phyloP scores from a whole-genome alignment of 1,140 invertebrate genomes.

The Scaptomyza pallida region DNA sequence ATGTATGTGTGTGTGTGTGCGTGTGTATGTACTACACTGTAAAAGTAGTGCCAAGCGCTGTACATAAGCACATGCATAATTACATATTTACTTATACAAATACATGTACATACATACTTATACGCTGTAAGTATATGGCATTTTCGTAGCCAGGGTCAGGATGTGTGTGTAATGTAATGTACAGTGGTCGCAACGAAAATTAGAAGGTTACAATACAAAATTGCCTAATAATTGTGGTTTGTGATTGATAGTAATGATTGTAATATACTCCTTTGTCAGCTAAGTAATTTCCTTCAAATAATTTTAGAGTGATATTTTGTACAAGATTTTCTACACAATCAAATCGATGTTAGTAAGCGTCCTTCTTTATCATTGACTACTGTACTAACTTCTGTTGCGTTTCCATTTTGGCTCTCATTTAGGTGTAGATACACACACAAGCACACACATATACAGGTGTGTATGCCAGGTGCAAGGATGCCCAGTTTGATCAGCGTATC shows the following conservation, averaged over 20 bases:
- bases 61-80: conserved; percentile 35
- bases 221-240: background rate
- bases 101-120: background rate
- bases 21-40: conserved; percentile 48
- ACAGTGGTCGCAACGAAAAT: background rate
- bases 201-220: background rate
- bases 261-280: background rate
- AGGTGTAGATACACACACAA: conserved; percentile 6
- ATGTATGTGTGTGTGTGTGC: conserved; percentile 21
- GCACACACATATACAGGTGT: background rate
- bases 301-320: no score
- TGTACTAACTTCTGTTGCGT: conserved; percentile 52
- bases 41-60: conserved; percentile 69
- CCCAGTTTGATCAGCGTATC: conserved; percentile 18
- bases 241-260: background rate
- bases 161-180: conserved; percentile 65
- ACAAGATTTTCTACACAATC: no score
- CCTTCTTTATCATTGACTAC: background rate
- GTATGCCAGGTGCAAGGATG: conserved; percentile 31
- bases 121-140: conserved; percentile 24
- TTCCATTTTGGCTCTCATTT: conserved; percentile 19
- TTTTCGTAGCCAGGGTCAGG: conserved; percentile 70
- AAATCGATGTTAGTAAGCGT: no score
- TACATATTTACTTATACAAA: conserved; percentile 17
- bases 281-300: background rate